phyloP scores from a whole-genome alignment of 64 coral and sea anemone genomes.

The Porites australiensis region DNA sequence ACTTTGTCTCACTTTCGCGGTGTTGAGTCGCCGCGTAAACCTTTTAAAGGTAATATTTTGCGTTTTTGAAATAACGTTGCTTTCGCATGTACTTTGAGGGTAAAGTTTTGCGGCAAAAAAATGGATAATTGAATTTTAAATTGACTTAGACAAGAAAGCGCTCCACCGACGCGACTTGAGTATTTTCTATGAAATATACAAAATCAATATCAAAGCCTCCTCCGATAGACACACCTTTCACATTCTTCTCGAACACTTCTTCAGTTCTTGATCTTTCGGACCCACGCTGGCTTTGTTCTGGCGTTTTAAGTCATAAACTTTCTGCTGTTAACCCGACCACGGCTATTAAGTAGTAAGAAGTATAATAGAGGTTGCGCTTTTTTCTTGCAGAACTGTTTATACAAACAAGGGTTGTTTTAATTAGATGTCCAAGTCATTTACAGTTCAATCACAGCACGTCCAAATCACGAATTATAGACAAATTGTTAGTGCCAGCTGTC shows the following conservation, averaged over 20 bases:
- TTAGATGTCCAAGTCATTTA: too few species aligned
- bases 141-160: neutral
- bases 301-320: too few species aligned
- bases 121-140: neutral
- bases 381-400: too few species aligned
- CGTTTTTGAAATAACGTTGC: neutral
- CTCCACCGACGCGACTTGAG: neutral
- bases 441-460: too few species aligned
- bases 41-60: neutral
- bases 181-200: neutral
- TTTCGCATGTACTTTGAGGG: neutral
- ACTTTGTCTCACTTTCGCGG: neutral
- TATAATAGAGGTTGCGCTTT: too few species aligned
- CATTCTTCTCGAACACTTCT: neutral
- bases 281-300: too few species aligned
- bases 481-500: neutral
- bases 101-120: constrained; percentile 1
- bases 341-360: too few species aligned
- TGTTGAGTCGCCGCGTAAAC: too few species aligned
- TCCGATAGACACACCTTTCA: neutral
- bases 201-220: neutral
- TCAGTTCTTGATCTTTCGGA: too few species aligned
- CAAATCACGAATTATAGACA: neutral
- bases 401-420: too few species aligned
- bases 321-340: too few species aligned